Base-by-base conservation (phyloP, 2,113 vertebrate genomes). In the Formicarius rufipectus region DNA sequence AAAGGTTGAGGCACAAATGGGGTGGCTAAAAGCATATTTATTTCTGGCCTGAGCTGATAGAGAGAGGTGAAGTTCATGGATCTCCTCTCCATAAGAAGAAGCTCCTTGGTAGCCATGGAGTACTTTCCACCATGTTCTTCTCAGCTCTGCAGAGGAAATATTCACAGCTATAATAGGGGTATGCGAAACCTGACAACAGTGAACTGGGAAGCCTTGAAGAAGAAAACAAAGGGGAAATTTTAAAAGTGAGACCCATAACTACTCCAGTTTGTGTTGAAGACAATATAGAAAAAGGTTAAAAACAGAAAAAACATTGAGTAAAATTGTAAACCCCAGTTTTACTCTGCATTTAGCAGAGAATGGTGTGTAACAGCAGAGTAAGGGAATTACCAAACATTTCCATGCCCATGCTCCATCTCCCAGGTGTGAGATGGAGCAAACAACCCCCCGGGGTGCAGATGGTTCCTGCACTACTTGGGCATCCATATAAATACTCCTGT, bases 1-100 rank as follows among this genome's bases (percentile, higher is more conserved):
- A 97, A 97, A 97, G 96, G 95, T 86, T 96, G 95, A 96, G 95
- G 95, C 90, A 94, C 90, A 96, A 97, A 96, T 96, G 96, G 97
- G 90, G 68, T 42, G 82, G 93, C 95, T 97, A 97, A 97, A 96
- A 97, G 96, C 95, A 52, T 76, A 87, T 94, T 95, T 96, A 80
- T 95, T 95, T 95, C 95, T 25, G 60, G 76, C 37, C 77, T 10
- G 40, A 71, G 86, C 68, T 0, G 7, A 30, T 50, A 25, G 52
- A 76, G 67, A 94, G 56, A 53, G 67, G 82, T 85, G 90, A 96
- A 95, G 89, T 93, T 93, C 72, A 47, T 33, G 71, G 74, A 52
- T 81, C 82, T 92, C 71, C 75, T 64, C 62, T 91, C 42, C 78
- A 53, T 37, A 4, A 63, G 83, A 83, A 73, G 89, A 17, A 86